Base-by-base conservation (phyloP, 2,797 vertebrate genomes). In the Tachyglossus aculeatus region DNA sequence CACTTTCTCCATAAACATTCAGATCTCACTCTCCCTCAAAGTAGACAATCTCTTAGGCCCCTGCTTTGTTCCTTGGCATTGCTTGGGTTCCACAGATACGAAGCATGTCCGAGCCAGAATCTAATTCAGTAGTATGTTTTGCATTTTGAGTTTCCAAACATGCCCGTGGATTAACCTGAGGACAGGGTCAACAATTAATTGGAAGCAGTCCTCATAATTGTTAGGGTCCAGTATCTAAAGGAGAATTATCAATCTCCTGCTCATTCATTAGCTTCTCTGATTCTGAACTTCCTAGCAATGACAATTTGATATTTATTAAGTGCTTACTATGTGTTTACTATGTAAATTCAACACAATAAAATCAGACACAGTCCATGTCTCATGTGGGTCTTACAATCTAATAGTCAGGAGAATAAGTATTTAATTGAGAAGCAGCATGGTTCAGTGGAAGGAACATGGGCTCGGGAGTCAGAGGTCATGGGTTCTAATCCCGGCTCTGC, bases 321-420 rank as follows among this genome's bases (percentile, higher is more conserved):
- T 69, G 13, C 43, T 8, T n/a, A 54, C 39, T 74, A 51, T 27
- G 36, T 31, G 13, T 36, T 66, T 29, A 27, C 77, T 74, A 65
- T 71, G 74, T 50, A 47, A 12, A 16, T 25, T 22, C 21, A 56
- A 33, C 14, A 27, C 15, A 3, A 29, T 8, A n/a, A n/a, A n/a
- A n/a, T n/a, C n/a, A n/a, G n/a, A n/a, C n/a, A n/a, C n/a, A n/a
- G n/a, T n/a, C n/a, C n/a, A n/a, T n/a, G n/a, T n/a, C n/a, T n/a
- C n/a, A n/a, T n/a, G n/a, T n/a, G n/a, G n/a, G n/a, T n/a, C n/a
- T n/a, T n/a, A n/a, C n/a, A n/a, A n/a, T n/a, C n/a, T n/a, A n/a
- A n/a, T n/a, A n/a, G n/a, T n/a, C n/a, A n/a, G n/a, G n/a, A n/a
- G n/a, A n/a, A n/a, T n/a, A n/a, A n/a, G n/a, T n/a, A n/a, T n/a